phyloP scores from a whole-genome alignment of 2,113 vertebrate species.

The Menidia beryllina region DNA sequence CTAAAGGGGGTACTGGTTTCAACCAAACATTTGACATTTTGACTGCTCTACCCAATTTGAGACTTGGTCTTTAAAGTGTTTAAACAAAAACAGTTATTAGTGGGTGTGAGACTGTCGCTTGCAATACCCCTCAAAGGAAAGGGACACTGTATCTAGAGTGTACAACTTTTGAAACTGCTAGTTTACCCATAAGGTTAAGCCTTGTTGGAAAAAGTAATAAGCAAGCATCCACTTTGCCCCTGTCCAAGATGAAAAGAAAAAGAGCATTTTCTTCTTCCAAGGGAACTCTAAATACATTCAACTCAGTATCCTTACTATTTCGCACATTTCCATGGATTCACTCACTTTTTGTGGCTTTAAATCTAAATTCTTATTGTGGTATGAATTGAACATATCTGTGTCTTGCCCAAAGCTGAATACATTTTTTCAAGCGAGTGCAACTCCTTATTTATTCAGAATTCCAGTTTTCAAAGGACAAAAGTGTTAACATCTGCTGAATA shows the following conservation, averaged over 20 bases:
- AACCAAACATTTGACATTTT: background rate
- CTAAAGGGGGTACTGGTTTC: slow-evolving; percentile 49
- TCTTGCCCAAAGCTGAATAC: slow-evolving; percentile 14
- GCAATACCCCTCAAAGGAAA: no score
- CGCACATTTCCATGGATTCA: slow-evolving; percentile 1
- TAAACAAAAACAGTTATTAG: background rate
- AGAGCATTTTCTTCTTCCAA: background rate
- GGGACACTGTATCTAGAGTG: no score
- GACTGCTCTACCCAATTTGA: slow-evolving; percentile 21
- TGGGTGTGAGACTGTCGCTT: no score
- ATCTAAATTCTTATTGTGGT: slow-evolving; percentile 13
- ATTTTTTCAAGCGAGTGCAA: slow-evolving; percentile 28
- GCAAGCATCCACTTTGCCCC: no score
- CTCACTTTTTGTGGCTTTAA: background rate
- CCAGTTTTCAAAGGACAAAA: slow-evolving; percentile 34
- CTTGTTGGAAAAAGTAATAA: background rate
- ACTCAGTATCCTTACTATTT: background rate
- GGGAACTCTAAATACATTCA: background rate
- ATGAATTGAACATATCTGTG: slow-evolving; percentile 7
- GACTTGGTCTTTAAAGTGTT: background rate
- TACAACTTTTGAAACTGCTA: no score
- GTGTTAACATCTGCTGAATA: slow-evolving; percentile 9
- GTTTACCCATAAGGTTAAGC: background rate
- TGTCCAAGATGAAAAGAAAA: no score
- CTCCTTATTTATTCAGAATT: slow-evolving; percentile 34